These are phyloP conservation scores for Leptoclinus maculatus DNA, from an alignment of 2,797 vertebrate genomes.

Conservation along the genomic window DNA sequence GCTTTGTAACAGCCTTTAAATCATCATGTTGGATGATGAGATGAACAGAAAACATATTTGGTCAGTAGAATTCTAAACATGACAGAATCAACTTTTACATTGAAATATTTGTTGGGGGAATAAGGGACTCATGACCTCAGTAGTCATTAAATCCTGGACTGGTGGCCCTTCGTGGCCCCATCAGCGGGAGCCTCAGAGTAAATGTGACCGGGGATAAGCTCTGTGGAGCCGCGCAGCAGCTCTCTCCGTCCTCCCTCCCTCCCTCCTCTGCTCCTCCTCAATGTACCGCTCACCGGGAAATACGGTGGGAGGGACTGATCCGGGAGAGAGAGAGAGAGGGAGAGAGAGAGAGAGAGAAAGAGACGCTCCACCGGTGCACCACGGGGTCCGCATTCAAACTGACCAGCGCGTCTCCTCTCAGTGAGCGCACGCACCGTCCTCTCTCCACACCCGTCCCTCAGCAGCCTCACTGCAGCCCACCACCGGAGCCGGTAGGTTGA, in stretches of 20 bases:
- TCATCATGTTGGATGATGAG: not conserved
- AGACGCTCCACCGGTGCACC: constrained; percentile 46
- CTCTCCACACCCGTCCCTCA: constrained; percentile 1
- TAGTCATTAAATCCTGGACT: not conserved
- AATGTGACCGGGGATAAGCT: constrained; percentile 9
- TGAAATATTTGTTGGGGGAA: not conserved
- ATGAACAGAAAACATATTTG: not conserved
- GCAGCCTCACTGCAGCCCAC: constrained; percentile 23
- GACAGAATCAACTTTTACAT: not conserved
- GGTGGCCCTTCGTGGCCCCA: not conserved
- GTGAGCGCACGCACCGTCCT: constrained; percentile 24
- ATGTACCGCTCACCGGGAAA: constrained; percentile 22
- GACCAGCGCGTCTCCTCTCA: constrained; percentile 67
- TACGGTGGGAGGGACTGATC: constrained; percentile 35
- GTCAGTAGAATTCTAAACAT: not conserved
- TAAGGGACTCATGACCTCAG: not conserved
- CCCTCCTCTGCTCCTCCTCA: constrained; percentile 18
- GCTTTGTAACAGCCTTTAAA: not conserved
- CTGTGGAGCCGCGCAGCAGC: not conserved
- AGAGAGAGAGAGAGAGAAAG: constrained; percentile 1
- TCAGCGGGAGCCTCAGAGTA: not conserved
- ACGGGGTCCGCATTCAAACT: constrained; percentile 74
- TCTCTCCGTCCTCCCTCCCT: not conserved
- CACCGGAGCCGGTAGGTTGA: constrained; percentile 42
- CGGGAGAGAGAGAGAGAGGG: constrained; percentile 15